Base-by-base conservation (phyloP, 2,888 invertebrate species). In the Agonopterix heracliana region DNA sequence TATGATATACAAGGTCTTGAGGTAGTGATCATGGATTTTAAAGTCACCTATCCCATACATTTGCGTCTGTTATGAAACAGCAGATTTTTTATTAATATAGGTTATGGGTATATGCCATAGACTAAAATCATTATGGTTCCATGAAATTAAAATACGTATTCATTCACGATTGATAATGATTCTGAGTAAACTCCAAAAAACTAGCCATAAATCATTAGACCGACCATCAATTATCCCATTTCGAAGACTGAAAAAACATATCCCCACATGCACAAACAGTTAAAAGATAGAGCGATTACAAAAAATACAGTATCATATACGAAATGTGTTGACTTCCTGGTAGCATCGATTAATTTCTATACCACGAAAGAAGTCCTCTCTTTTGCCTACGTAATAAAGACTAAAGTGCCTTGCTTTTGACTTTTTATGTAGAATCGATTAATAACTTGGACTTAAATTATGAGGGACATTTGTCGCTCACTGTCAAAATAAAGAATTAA, bases 401-500 rank as follows among this genome's bases (percentile, higher is more conserved):
- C 38, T 38, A 38, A 38, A 38, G 38, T n/a, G n/a, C 38, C n/a
- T 9, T 38, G 38, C n/a, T 38, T 3, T 38, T 61, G 57, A 59
- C 65, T 68, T 66, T 71, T n/a, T 52, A 59, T 53, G 77, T 76
- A 77, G 51, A 56, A 61, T 60, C 69, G 67, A 81, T 81, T 78
- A 73, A 78, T 75, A 71, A 73, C 59, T 49, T 49, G 54, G 54
- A 74, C 71, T 69, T 26, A 26, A 26, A 26, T 26, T 78, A 71
- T 71, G 74, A 68, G 57, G 60, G 69, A 65, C 78, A 85, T 86
- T 86, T 86, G 88, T 87, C 88, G 78, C 56, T 65, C 56, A 68
- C 71, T 86, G 87, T 87, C 87, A 87, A 79, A 87, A 87, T 81
- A 87, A 64, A 71, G 75, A 64, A 75, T 84, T 81, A 81, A 68